Evolutionary conservation across 1,140 invertebrate species (phyloP), one percentile per base, ranked within the genome.

Genomic region (Varroa destructor): DNA sequence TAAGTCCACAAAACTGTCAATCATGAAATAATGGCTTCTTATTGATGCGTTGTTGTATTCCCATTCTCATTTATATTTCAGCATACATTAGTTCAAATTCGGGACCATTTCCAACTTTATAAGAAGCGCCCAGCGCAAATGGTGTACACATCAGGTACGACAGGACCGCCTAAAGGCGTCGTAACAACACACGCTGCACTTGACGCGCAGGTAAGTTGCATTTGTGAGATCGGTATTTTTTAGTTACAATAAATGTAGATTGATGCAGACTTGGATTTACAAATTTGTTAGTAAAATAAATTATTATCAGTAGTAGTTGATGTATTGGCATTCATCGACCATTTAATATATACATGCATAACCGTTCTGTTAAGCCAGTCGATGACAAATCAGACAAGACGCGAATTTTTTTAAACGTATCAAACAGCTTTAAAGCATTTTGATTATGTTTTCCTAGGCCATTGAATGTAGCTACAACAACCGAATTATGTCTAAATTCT

Each of bases 111-210:
- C 37, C 10, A n/a, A 67, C 14, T 1, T 40, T 40, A 2, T 3
- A 67, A 67, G 36, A 40, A 67, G 40, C 61, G 12, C 5, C 14
- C 14, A 4, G 75, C 74, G 12, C 46, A 76, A 10, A 75, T 77
- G 10, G 74, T 77, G 10, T 78, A 77, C 61, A 78, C 77, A 1
- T 76, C 75, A 61, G 77, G 77, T 42, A 78, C 77, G 6, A 78
- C 77, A 40, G 77, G 76, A 36, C 71, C 71, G 55, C 76, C 77
- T 25, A 78, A 78, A 73, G 77, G 75, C 5, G 76, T 77, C 56
- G 70, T 76, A 12, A 67, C 77, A 1, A 75, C 75, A n/a, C 76
- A 78, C 74, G 84, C 81, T 12, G 92, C 89, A 80, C 77, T 93
- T 2, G 79, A 84, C 57, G 82, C 85, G 0, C 88, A 90, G 81